Evolutionary conservation across 2,113 vertebrate genomes (phyloP).

Genomic region (Delphinapterus leucas): DNA sequence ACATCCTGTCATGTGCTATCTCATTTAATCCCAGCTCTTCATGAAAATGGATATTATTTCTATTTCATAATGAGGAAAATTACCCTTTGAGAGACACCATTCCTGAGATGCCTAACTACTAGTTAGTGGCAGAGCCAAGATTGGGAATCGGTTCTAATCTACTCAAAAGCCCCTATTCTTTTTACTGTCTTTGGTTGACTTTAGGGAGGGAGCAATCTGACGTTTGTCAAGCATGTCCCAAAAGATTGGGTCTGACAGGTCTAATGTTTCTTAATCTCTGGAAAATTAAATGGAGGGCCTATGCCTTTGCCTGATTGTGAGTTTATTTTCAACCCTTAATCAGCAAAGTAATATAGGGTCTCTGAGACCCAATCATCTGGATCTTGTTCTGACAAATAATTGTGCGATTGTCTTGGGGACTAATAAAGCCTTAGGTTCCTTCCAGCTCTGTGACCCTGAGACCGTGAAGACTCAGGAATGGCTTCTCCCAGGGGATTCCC

Average conservation of each 20-base stretch:
- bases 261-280: not conserved
- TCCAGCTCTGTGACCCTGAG: not conserved
- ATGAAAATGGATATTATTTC: not conserved
- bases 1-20: not conserved
- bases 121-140: not conserved
- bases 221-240: not conserved
- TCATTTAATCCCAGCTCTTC: not conserved
- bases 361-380: not conserved
- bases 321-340: not conserved
- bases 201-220: not conserved
- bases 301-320: not conserved
- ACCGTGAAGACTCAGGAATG: not conserved
- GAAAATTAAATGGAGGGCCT: not conserved
- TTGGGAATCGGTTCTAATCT: not conserved
- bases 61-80: not conserved
- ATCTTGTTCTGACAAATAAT: not conserved
- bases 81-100: not conserved
- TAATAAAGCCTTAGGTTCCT: not conserved
- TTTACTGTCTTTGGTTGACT: not conserved
- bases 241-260: not conserved
- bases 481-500: not conserved
- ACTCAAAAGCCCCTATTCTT: not conserved
- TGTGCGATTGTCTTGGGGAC: not conserved
- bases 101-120: not conserved
- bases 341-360: not conserved